Percentiles rank a stretch among this genome's conserved stretches.
These are phyloP conservation scores for Orthosia cruda DNA, from an alignment of 2,888 invertebrate genomes.

Conservation along the genomic window DNA sequence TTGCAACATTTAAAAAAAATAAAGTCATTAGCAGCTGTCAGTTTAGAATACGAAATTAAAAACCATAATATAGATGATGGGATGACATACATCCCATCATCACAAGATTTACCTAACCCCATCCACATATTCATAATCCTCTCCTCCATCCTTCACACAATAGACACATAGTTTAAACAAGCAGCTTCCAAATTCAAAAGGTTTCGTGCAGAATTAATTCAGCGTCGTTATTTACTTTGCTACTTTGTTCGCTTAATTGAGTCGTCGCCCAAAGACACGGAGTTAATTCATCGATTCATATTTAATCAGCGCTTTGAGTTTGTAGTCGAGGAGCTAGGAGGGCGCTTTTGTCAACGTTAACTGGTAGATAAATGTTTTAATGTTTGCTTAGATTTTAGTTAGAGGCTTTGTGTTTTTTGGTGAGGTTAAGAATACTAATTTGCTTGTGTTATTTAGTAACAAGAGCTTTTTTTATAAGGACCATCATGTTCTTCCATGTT, in stretches of 20 bases:
- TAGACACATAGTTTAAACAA: slow-evolving; percentile 84
- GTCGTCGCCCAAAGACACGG: slow-evolving; percentile 86
- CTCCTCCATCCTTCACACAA: slow-evolving; percentile 42
- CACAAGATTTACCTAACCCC: slow-evolving; percentile 14
- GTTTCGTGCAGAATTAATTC: slow-evolving; percentile 88
- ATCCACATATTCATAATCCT: slow-evolving; percentile 41
- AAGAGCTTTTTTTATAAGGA: too few species aligned
- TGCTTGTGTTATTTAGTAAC: background rate
- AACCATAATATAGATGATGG: too few species aligned
- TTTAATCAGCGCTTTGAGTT: slow-evolving; percentile 83
- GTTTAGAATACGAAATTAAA: too few species aligned
- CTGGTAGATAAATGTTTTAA: slow-evolving; percentile 35
- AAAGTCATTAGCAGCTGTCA: too few species aligned
- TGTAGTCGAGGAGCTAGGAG: slow-evolving; percentile 48
- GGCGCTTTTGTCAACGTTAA: slow-evolving; percentile 42
- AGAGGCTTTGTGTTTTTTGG: background rate
- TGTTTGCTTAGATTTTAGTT: slow-evolving; percentile 45
- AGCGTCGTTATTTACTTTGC: slow-evolving; percentile 87
- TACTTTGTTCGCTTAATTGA: slow-evolving; percentile 91
- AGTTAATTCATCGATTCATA: slow-evolving; percentile 91
- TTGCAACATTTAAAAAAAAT: too few species aligned
- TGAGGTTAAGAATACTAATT: background rate
- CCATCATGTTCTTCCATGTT: too few species aligned
- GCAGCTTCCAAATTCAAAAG: slow-evolving; percentile 78
- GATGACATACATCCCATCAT: background rate